Percentiles rank a stretch among this genome's conserved stretches.
Conservation (phyloP, 1,140 invertebrate genomes). For the Armadillidium nasatum region DNA sequence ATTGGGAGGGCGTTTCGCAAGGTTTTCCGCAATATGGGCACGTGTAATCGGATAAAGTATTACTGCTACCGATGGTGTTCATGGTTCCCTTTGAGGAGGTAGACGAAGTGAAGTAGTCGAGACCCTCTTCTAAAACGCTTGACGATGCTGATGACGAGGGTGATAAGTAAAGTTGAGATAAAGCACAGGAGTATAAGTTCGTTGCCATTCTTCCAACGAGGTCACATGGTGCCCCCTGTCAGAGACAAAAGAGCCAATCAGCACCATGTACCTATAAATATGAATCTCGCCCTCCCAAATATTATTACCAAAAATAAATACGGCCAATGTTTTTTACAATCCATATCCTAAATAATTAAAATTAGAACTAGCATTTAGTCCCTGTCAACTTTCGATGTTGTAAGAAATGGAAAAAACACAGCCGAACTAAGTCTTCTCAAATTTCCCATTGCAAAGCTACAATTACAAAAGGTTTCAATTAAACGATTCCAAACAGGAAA, state of each 20-base stretch:
- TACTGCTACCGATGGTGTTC: background rate
- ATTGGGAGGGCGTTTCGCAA: background rate
- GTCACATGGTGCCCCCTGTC: background rate
- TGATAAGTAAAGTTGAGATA: background rate
- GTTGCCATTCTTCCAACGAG: background rate
- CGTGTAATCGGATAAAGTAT: background rate
- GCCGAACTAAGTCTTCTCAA: no score
- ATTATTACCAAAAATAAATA: no score
- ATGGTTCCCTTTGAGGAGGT: background rate
- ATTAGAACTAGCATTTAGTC: no score
- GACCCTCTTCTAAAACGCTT: background rate
- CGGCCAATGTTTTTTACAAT: no score
- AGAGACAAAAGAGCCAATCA: constrained; percentile 3
- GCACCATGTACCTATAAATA: background rate
- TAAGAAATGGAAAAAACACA: no score
- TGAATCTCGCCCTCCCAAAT: no score
- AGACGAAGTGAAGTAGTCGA: background rate
- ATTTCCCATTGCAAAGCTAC: no score
- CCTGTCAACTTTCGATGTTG: no score
- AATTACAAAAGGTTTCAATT: no score
- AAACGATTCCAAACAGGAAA: no score
- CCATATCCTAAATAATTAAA: no score
- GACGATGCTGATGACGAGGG: background rate
- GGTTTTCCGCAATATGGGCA: constrained; percentile 1
- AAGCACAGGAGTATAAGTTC: background rate